Base-by-base conservation (phyloP, 2,888 invertebrate genomes). In the Vesta saturnalis region DNA sequence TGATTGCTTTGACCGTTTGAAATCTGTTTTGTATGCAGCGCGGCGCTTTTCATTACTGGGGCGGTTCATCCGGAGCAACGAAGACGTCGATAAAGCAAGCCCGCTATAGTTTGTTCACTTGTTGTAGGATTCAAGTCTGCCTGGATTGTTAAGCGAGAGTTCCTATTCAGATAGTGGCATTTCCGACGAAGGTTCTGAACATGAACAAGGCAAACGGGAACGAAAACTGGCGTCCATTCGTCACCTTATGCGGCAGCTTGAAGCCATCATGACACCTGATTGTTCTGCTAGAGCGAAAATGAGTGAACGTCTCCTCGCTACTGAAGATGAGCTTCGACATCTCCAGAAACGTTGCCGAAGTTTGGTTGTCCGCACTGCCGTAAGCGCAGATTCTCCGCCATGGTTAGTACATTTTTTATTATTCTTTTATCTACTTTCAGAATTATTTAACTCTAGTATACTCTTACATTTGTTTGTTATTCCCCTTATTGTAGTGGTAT, bases 121-220 rank as follows among this genome's bases (percentile, higher is more conserved):
- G 67, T 80, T 82, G 78, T 83, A 77, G 87, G 86, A 72, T 77
- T 87, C 72, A 79, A 84, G 76, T 80, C 83, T 76, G 81, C 85
- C 78, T 81, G 82, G 86, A 83, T 78, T 84, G 66, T 80, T 84
- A 67, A 80, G 81, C 10, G 84, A 84, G 64, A 89, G 89, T 77
- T 92, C 91, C n/a, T 84, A 91, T 68, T 92, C 92, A 0, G 92
- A 92, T 85, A 91, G 91, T 23, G 92, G 92, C n/a, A 92, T 92
- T 76, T 92, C 92, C 6, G 92, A 92, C 80, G 92, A 92, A 67
- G 92, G 92, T 77, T 91, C 79, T 81, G 89, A 85, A 85, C 91
- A 91, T 72, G 92, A 83, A 83, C 85, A 83, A 60, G 88, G 88
- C 72, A 89, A 91, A 64, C 87, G 92, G 39, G 92, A 92, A 72